phyloP scores from a whole-genome alignment of 2,797 vertebrate genomes.

The Alauda arvensis region DNA sequence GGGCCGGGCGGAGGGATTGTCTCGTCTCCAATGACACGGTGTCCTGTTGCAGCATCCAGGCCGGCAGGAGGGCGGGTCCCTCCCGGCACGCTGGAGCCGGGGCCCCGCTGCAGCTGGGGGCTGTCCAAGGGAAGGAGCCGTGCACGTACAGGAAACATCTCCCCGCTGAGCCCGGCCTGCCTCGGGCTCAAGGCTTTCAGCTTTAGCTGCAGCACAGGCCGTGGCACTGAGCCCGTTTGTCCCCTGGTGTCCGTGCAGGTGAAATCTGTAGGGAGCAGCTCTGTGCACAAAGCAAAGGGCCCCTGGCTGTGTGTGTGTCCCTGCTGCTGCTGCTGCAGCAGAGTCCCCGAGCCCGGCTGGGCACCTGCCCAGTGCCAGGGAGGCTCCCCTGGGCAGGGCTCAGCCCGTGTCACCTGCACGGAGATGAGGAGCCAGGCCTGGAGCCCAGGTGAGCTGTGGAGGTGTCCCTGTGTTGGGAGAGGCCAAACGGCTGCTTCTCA shows the following conservation, averaged over 20 bases:
- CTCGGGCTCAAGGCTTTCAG: neutral
- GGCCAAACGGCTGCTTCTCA: neutral
- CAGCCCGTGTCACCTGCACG: neutral
- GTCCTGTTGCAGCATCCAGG: constrained; percentile 50
- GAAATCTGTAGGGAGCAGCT: neutral
- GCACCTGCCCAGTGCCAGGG: neutral
- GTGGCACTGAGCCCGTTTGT: neutral
- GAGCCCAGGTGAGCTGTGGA: neutral
- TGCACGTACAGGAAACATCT: constrained; percentile 46
- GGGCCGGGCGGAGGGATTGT: neutral
- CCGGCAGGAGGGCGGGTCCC: neutral
- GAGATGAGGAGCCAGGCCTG: neutral
- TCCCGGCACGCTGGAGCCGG: neutral
- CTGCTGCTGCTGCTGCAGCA: neutral
- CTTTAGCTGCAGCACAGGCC: neutral
- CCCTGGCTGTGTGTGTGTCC: neutral
- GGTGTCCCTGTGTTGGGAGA: neutral
- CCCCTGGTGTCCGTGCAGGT: neutral
- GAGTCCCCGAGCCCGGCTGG: neutral
- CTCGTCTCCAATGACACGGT: constrained; percentile 36
- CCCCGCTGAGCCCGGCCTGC: neutral
- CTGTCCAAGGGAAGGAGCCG: constrained; percentile 33
- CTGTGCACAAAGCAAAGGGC: neutral
- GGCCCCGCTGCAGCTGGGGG: neutral
- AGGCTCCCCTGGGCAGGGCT: neutral